These are phyloP conservation scores for Ophraella communa DNA, from an alignment of 2,888 invertebrate genomes.

Conservation along the genomic window DNA sequence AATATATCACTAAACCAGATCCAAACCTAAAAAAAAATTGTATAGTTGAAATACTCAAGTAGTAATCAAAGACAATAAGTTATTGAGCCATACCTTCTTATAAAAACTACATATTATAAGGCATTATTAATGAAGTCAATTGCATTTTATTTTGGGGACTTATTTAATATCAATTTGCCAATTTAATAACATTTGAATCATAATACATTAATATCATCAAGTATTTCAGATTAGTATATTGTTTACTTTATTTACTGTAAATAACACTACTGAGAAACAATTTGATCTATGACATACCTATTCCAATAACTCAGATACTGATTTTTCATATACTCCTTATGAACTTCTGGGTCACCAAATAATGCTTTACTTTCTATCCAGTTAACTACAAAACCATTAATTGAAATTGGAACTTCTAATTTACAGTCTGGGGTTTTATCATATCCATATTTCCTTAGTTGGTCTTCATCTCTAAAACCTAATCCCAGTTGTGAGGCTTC, in stretches of 20 bases:
- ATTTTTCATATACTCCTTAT: slow-evolving; percentile 80
- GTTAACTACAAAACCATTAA: slow-evolving; percentile 84
- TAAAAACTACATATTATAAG: no score
- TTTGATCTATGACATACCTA: slow-evolving; percentile 58
- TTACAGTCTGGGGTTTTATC: slow-evolving; percentile 96
- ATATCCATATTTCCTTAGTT: slow-evolving; percentile 81
- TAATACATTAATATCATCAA: no score
- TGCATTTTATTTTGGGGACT: no score
- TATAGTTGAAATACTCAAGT: no score
- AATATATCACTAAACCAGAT: slow-evolving; percentile 92
- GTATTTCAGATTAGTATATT: neutral
- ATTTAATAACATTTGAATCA: no score
- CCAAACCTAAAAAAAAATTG: slow-evolving; percentile 72
- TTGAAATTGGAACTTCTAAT: slow-evolving; percentile 85
- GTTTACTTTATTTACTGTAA: neutral
- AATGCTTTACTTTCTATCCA: slow-evolving; percentile 97
- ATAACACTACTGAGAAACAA: no score
- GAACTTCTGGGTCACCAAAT: slow-evolving; percentile 87
- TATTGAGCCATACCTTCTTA: no score
- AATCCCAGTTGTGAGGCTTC: slow-evolving; percentile 67
- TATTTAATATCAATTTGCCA: no score
- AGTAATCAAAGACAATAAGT: no score
- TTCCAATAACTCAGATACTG: slow-evolving; percentile 92
- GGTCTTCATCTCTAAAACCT: slow-evolving; percentile 76
- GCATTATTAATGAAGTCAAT: no score